Base-by-base conservation (phyloP, 2,888 invertebrate species). In the Drosophila subquinaria region DNA sequence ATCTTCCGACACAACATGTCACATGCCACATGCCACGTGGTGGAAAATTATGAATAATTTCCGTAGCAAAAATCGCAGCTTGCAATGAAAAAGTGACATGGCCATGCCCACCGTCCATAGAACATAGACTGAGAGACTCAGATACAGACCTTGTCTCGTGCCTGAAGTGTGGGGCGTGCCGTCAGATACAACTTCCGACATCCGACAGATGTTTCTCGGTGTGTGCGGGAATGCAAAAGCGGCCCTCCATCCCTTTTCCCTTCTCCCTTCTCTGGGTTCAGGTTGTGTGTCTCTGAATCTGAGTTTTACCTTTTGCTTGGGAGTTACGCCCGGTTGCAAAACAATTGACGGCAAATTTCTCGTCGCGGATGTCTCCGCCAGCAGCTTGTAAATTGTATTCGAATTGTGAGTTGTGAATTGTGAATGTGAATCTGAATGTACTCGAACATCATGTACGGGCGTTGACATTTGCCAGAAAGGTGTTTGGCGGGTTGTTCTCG, bases 161-260 rank as follows among this genome's bases (percentile, higher is more conserved):
- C 43, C 75, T 51, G 55, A 68, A 73, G 83, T 80, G 75, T 68
- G 83, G 81, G 86, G 90, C 90, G 90, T 89, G 83, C 87, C 86
- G 88, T 89, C 86, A 88, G 89, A 85, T 82, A 88, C 89, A 83
- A 88, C 87, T 90, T 90, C 87, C 89, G 90, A 77, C 89, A 89
- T 79, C 83, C 90, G 90, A 90, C 87, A 88, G 87, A 88, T 88
- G 87, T 88, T 86, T 69, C 9, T 9, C 27, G 5, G 45, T 17
- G 30, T 48, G 65, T 66, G 67, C 69, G 65, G 78, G 71, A 76
- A 75, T 80, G 75, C 64, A 63, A 66, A 67, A 59, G 47, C 38
- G 30, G 66, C 20, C 47, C 56, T n/a, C 11, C 15, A 17, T 50
- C 50, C 38, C 52, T 35, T 23, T 9, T 43, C 11, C 33, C 50